Evolutionary conservation across 2,113 vertebrate species (phyloP), one percentile per base, ranked within the genome.

Genomic region (Aphelocoma coerulescens): DNA sequence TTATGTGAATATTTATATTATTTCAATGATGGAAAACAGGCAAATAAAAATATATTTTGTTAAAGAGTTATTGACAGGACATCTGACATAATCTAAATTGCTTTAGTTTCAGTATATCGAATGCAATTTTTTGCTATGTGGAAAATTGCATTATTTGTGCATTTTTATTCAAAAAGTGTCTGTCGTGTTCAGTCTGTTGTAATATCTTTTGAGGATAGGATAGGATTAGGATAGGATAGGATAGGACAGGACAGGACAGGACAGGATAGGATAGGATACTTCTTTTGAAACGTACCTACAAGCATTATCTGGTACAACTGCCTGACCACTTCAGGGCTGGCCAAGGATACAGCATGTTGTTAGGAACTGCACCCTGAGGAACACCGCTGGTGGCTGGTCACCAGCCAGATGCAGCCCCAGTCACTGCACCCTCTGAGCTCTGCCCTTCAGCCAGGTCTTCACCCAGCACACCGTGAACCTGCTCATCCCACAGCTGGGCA

Each of bases 11-110:
- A 55, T 76, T 91, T 93, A 18, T 72, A 32, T 76, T 91, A 69
- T 78, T 63, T 61, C 88, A 93, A 92, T 49, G 44, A 35, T 33
- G 32, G 30, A 61, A 92, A 88, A 19, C 32, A 37, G 76, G 44
- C 58, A 79, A 94, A 85, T 35, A 48, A 39, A 27, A 65, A 55
- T 52, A 41, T 11, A n/a, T 66, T 95, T 96, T 95, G n/a, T 74
- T 54, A 68, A 24, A 79, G 23, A 54, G 51, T 88, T 16, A 66
- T 21, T 91, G 91, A 68, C 69, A 62, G 55, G 54, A 77, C 48
- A 76, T 43, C 62, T 85, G 30, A 52, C 14, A 82, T 49, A n/a
- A 71, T 48, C 48, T 71, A 30, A 59, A 93, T 39, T 43, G 65
- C 69, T 85, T 79, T 82, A n/a, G 3, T 15, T 51, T 52, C 48